These are phyloP conservation scores for Strigamia transsilvanica DNA, from an alignment of 2,888 invertebrate genomes.

Conservation along the genomic window DNA sequence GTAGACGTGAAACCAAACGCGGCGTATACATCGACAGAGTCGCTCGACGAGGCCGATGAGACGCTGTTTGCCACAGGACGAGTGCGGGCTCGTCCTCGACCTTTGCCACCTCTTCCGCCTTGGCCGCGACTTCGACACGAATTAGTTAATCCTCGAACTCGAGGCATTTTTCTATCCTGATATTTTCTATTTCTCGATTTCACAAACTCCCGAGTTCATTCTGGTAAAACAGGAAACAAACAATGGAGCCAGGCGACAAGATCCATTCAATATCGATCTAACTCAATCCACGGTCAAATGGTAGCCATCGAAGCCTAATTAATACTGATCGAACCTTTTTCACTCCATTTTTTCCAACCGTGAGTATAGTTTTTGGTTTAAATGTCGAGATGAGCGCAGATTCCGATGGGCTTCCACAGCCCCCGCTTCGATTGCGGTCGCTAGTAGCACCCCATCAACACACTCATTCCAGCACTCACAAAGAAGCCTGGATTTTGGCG, in stretches of 20 bases:
- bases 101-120: slow-evolving; percentile 22
- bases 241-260: slow-evolving; percentile 7
- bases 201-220: not conserved
- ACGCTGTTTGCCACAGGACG: not conserved
- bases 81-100: slow-evolving; percentile 35
- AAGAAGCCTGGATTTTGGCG: slow-evolving; percentile 50
- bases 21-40: not conserved
- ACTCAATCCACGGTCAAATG: slow-evolving; percentile 13
- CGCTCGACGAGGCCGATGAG: not conserved
- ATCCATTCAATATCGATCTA: slow-evolving; percentile 17
- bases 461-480: slow-evolving; percentile 23
- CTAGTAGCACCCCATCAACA: slow-evolving; percentile 29
- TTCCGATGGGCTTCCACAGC: slow-evolving; percentile 24
- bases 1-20: slow-evolving; percentile 46
- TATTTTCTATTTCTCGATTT: not conserved
- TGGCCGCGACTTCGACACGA: not conserved
- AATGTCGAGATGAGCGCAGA: not conserved
- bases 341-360: not conserved
- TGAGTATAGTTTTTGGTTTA: not conserved
- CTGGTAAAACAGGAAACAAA: slow-evolving; percentile 18
- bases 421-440: slow-evolving; percentile 1
- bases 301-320: slow-evolving; percentile 13
- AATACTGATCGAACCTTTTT: slow-evolving; percentile 12
- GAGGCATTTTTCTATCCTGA: slow-evolving; percentile 22
- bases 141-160: not conserved